phyloP scores from a whole-genome alignment of 2,797 vertebrate genomes.

The Urophycis tenuis region DNA sequence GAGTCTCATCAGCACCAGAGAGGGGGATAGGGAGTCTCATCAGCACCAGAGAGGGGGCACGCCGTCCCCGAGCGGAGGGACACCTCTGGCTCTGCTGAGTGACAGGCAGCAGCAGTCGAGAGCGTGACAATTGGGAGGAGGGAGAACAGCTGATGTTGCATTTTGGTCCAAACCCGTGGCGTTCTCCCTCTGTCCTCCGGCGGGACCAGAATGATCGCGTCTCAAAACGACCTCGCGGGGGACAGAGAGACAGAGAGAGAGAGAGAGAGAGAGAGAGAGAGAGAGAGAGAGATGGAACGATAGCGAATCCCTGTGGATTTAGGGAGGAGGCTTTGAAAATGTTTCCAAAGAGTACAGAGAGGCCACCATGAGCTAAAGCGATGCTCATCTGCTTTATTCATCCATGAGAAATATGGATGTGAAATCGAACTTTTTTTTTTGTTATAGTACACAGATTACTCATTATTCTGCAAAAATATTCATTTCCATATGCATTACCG shows the following conservation, averaged over 20 bases:
- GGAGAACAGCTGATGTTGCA: conserved; percentile 54
- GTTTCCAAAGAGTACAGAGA: not conserved
- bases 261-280: no score
- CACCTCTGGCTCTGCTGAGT: conserved; percentile 37
- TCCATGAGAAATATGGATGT: conserved; percentile 2
- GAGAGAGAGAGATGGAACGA: no score
- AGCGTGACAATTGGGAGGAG: conserved; percentile 52
- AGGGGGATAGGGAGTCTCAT: not conserved
- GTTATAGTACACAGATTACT: not conserved
- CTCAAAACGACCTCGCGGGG: no score
- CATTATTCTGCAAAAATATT: not conserved
- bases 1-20: not conserved
- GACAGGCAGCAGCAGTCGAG: conserved; percentile 44
- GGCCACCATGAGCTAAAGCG: conserved; percentile 38
- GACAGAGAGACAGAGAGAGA: not conserved
- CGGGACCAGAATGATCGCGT: conserved; percentile 29
- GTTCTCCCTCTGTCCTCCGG: conserved; percentile 37
- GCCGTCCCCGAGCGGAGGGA: conserved; percentile 3
- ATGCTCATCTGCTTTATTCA: conserved; percentile 38
- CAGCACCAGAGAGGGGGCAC: not conserved
- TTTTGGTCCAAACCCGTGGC: conserved; percentile 43
- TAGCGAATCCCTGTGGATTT: not conserved
- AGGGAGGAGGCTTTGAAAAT: not conserved
- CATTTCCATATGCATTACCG: not conserved
- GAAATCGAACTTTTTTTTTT: not conserved